These are phyloP conservation scores for Corydoras maculifer DNA, from an alignment of 2,113 vertebrate species.

Conservation along the genomic window DNA sequence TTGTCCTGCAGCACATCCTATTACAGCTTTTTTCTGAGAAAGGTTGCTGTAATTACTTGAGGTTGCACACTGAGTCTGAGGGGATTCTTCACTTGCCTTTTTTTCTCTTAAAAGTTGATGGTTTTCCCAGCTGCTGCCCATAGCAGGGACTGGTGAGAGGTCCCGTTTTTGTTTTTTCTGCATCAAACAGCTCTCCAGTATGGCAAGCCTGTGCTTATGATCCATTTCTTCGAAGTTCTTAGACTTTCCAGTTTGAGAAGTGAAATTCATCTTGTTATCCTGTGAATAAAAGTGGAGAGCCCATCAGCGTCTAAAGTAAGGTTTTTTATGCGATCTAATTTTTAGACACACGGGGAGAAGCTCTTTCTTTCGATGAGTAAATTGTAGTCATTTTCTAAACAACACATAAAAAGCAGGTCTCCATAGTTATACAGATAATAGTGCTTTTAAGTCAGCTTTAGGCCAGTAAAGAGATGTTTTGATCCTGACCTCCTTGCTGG, in stretches of 20 bases:
- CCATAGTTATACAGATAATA: neutral
- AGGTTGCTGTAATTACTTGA: conserved; percentile 7
- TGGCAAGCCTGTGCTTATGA: conserved; percentile 1
- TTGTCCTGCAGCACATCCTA: conserved; percentile 32
- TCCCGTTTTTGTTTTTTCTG: conserved; percentile 14
- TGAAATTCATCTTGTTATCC: conserved; percentile 15
- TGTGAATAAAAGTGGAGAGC: conserved; percentile 10
- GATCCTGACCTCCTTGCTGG: conserved; percentile 47
- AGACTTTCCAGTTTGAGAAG: neutral
- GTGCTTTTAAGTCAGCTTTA: neutral
- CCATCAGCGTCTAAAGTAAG: neutral
- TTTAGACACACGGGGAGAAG: neutral
- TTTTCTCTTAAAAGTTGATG: neutral
- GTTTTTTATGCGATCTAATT: neutral
- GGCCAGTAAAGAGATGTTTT: conserved; percentile 10
- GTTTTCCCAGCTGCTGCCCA: neutral
- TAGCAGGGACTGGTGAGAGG: neutral
- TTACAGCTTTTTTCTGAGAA: conserved; percentile 29
- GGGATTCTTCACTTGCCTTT: conserved; percentile 15
- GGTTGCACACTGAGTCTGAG: conserved; percentile 14
- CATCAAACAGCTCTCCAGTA: conserved; percentile 1
- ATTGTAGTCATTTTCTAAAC: neutral
- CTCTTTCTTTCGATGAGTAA: neutral
- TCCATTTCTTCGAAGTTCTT: neutral
- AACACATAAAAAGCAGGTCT: neutral